Evolutionary conservation across 2,797 vertebrate species (phyloP).

Genomic region (Dendrocincla tyrannina): DNA sequence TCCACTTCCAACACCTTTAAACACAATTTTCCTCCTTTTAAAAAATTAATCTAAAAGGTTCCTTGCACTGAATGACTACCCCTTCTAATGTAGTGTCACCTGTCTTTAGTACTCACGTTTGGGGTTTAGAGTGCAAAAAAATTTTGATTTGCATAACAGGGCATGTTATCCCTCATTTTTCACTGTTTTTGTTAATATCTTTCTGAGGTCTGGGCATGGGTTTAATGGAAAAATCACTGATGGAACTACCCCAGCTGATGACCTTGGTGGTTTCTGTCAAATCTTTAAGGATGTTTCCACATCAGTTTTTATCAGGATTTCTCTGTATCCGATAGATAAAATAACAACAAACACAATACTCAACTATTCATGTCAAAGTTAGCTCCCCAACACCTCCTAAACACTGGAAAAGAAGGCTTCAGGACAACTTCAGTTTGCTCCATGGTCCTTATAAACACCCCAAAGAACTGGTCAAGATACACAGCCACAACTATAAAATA

Average conservation of each 20-base stretch:
- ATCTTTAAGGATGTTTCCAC: neutral
- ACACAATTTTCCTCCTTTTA: neutral
- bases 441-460: neutral
- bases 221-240: neutral
- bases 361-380: neutral
- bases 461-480: neutral
- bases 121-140: neutral
- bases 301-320: neutral
- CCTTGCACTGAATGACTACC: neutral
- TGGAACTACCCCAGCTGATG: neutral
- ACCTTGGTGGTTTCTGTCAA: neutral
- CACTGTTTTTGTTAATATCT: neutral
- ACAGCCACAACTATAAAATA: neutral
- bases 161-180: neutral
- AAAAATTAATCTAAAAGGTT: neutral
- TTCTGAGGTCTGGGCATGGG: neutral
- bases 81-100: neutral
- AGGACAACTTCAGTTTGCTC: neutral
- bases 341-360: neutral
- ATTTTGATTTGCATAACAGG: neutral
- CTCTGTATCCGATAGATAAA: neutral
- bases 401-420: neutral
- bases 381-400: neutral
- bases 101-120: neutral
- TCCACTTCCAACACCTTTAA: neutral